Base-by-base conservation (phyloP, 2,113 vertebrate species). In the Cavia porcellus region DNA sequence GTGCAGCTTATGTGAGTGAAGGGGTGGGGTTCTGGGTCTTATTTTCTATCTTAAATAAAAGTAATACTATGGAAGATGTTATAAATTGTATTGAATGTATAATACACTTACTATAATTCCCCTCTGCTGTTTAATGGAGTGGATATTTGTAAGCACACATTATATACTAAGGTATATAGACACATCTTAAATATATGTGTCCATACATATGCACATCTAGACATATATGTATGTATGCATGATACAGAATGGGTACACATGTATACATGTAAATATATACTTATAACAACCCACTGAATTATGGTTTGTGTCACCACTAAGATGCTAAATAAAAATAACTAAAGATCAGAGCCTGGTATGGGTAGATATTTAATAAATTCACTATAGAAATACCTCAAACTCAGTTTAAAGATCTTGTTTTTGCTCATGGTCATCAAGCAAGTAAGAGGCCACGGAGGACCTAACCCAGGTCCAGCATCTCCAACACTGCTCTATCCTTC, bases 41-140 rank as follows among this genome's bases (percentile, higher is more conserved):
- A 70, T 38, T 82, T 62, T 35, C 38, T 95, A 95, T 89, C 62
- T 72, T 81, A 42, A 95, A 86, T 88, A 81, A 82, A 86, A 89
- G 35, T 35, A 89, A 86, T 47, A 50, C 11, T 57, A 10, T 38
- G 77, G 30, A 96, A 94, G 66, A 74, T 50, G 52, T 70, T 87
- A 22, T 52, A 3, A 25, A 64, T 96, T 83, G 85, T 75, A 80
- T 75, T 84, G n/a, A 86, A 50, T 38, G 47, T 25, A 57, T 3
- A 84, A 13, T 74, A 32, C 3, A 84, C 57, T 52, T 80, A 57
- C 81, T 64, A 8, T n/a, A 83, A 74, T 94, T 88, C 68, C 38
- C 72, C 86, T 25, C 28, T 81, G 38, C 38, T 81, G 8, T 35
- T 86, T 75, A 74, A 75, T 61, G 55, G 42, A 52, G n/a, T 57